Evolutionary conservation across 2,888 invertebrate species (phyloP), one percentile per base, ranked within the genome.

Genomic region (Dasysyrphus albostriatus): DNA sequence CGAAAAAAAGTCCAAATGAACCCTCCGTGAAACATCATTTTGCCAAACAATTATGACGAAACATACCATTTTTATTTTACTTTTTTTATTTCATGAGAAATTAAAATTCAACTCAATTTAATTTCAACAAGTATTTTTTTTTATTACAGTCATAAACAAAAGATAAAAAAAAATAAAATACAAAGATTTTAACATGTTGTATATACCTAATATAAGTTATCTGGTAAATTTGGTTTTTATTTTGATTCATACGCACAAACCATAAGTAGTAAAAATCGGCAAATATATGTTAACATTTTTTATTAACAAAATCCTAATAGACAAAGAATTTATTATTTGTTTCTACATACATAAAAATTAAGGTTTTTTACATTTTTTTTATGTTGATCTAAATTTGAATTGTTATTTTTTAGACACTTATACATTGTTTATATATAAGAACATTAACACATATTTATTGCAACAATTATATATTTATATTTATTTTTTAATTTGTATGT

Each of bases 121-220:
- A 58, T 16, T 84, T 80, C 75, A 84, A 80, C 83, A 75, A 83
- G 34, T 51, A 47, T 75, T 80, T 80, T 44, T 65, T 75, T 80
- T 84, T 84, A 84, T 84, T 84, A 80, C 83, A 83, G 69, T 79
- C 72, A 84, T 80, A 75, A 84, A 70, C 65, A 67, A 75, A 84
- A 75, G 65, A 39, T 10, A 32, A n/a, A 39, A 39, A 7, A 6
- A 19, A n/a, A 59, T 0, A 61, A 61, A 24, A 8, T 39, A 39
- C 16, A 34, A 37, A 34, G 10, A 34, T 37, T 58, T 58, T 6
- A 58, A 58, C 58, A 58, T 6, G 32, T 32, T 6, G 32, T 32
- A 32, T 5, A 32, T 32, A 32, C 7, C 5, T 7, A 32, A 32
- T 3, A 5, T 32, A 32, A 7, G 32, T 32, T 24, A 24, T 24